These are phyloP conservation scores for Seriola dumerili DNA, from an alignment of 2,113 vertebrate genomes.

Conservation along the genomic window DNA sequence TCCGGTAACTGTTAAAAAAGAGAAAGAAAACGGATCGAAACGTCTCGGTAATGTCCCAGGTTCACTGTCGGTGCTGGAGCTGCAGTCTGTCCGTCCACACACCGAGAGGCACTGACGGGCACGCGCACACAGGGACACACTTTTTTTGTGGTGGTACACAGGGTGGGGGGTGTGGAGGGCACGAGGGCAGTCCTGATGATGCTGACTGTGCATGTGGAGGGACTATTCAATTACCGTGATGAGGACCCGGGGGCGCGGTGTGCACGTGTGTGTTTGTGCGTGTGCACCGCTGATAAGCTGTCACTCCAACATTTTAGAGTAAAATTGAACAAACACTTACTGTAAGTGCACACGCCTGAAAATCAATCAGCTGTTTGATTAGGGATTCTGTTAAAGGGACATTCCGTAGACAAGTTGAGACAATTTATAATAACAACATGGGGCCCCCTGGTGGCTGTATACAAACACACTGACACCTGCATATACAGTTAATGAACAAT, in stretches of 20 bases:
- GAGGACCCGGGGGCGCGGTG: neutral
- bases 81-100: neutral
- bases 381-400: too few relatives aligned
- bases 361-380: neutral
- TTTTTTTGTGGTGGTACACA: neutral
- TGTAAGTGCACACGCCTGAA: too few relatives aligned
- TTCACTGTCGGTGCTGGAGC: neutral
- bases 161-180: neutral
- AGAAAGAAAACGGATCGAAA: neutral
- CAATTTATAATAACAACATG: neutral
- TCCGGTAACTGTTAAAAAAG: neutral
- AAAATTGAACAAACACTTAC: too few relatives aligned
- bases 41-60: constrained; percentile 11
- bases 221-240: constrained; percentile 6
- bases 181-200: constrained; percentile 18
- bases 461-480: too few relatives aligned
- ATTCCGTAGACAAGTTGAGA: too few relatives aligned
- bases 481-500: too few relatives aligned
- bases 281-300: neutral
- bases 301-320: too few relatives aligned
- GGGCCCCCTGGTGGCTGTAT: constrained; percentile 25
- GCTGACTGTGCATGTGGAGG: neutral
- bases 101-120: neutral
- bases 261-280: neutral
- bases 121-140: constrained; percentile 32